phyloP scores from a whole-genome alignment of 2,113 vertebrate species.

The Silurus asotus region DNA sequence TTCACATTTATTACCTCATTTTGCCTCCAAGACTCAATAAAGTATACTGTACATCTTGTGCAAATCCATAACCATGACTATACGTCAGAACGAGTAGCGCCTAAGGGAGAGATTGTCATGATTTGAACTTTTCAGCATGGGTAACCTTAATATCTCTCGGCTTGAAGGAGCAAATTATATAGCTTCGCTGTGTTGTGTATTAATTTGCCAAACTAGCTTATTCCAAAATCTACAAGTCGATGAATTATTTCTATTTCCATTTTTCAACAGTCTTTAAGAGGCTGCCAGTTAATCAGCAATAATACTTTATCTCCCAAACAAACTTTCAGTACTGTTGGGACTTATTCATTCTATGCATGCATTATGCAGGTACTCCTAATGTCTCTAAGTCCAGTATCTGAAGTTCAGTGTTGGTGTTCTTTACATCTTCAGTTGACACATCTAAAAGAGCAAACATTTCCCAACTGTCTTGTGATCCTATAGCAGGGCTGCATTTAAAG shows the following conservation, averaged over 20 bases:
- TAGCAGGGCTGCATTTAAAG: not conserved
- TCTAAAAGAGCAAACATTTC: not conserved
- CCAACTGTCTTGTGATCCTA: not conserved
- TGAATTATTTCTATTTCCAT: not conserved
- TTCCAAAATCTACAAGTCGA: slow-evolving; percentile 5
- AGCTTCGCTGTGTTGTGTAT: not conserved
- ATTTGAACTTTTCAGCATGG: slow-evolving; percentile 25
- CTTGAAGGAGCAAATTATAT: not conserved
- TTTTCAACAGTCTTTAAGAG: not conserved
- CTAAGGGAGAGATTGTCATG: slow-evolving; percentile 27
- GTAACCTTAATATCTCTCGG: slow-evolving; percentile 33
- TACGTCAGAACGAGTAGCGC: not conserved
- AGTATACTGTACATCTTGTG: slow-evolving; percentile 22
- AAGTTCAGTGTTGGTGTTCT: not conserved
- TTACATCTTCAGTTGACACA: not conserved
- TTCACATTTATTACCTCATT: slow-evolving; percentile 37
- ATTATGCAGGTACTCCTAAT: not conserved
- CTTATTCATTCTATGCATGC: not conserved
- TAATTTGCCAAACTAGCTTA: slow-evolving; percentile 2
- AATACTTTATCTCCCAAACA: slow-evolving; percentile 6
- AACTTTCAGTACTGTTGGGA: not conserved
- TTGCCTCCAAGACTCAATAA: not conserved
- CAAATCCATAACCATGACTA: slow-evolving; percentile 27
- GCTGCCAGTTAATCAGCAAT: not conserved
- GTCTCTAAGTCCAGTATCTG: not conserved